Evolutionary conservation across 1,140 invertebrate species (phyloP).

Genomic region (Caenorhabditis remanei): DNA sequence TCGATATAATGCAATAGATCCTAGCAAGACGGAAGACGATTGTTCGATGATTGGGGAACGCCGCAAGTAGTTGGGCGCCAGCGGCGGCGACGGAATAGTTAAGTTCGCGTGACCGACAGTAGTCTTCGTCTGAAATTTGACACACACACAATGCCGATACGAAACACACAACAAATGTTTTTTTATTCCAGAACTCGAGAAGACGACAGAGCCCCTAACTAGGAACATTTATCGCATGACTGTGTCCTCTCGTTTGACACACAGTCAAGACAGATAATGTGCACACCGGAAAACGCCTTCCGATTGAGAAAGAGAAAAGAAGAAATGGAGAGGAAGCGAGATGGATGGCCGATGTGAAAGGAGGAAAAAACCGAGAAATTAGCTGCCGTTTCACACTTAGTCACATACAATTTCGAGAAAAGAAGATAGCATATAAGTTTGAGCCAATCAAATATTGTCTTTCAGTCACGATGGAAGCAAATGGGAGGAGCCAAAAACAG

Average conservation of each 20-base stretch:
- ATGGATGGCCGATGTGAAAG: conserved; percentile 15
- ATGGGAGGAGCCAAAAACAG: too few species aligned
- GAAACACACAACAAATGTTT: conserved; percentile 46
- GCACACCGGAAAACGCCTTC: conserved; percentile 48
- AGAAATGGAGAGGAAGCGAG: conserved; percentile 35
- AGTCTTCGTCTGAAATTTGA: conserved; percentile 38
- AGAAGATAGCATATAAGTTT: neutral
- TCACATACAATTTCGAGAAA: neutral
- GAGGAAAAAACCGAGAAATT: neutral
- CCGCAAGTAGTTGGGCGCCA: neutral
- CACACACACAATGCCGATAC: neutral
- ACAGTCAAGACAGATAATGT: conserved; percentile 48
- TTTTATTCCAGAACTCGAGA: neutral
- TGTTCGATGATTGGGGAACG: neutral
- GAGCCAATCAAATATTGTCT: neutral
- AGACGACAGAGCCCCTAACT: conserved; percentile 32
- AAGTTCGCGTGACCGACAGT: conserved; percentile 53
- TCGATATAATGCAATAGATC: too few species aligned
- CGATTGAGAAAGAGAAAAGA: neutral
- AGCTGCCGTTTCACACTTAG: conserved; percentile 49
- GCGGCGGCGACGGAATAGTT: conserved; percentile 29
- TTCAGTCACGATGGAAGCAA: neutral
- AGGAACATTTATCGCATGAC: conserved; percentile 53
- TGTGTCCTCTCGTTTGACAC: conserved; percentile 44
- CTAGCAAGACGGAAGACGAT: neutral